A percentile compares a stretch with the other conserved stretches of the same genome.
These are phyloP conservation scores for Bombylius discolor DNA, from an alignment of 2,888 invertebrate genomes.

Conservation along the genomic window DNA sequence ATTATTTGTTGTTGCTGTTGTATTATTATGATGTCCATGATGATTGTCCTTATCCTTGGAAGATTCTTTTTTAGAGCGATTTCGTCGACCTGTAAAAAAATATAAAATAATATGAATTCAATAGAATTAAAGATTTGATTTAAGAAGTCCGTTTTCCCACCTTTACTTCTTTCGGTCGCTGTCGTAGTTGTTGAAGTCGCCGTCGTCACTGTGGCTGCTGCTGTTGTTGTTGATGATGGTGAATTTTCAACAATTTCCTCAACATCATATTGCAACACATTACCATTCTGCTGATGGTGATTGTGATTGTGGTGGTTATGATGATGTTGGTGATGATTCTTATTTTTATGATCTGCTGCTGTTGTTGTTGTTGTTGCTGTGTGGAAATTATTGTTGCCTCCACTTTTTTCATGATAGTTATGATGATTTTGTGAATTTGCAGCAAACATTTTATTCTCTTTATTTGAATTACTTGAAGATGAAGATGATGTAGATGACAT, in stretches of 20 bases:
- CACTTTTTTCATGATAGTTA: background rate
- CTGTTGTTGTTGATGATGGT: background rate
- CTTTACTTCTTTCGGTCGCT: slow-evolving; percentile 20
- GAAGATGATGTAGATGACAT: slow-evolving; percentile 5
- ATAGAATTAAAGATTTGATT: too few relatives aligned
- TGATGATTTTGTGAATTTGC: slow-evolving; percentile 3
- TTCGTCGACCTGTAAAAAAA: slow-evolving; percentile 28
- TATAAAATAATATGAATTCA: background rate
- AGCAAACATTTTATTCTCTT: slow-evolving; percentile 3
- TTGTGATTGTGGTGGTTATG: background rate
- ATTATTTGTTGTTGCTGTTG: background rate
- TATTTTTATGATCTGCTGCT: background rate
- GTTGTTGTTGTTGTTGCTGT: background rate
- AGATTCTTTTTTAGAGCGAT: slow-evolving; percentile 32
- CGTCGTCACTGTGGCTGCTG: background rate
- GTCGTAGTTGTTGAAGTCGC: background rate
- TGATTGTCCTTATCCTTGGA: slow-evolving; percentile 36
- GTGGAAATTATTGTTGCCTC: background rate
- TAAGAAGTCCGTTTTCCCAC: slow-evolving; percentile 17
- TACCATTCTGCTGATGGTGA: slow-evolving; percentile 22
- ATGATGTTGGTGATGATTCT: background rate
- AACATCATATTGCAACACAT: slow-evolving; percentile 26
- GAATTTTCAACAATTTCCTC: slow-evolving; percentile 27
- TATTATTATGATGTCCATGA: slow-evolving; percentile 13
- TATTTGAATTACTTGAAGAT: slow-evolving; percentile 7